Base-by-base conservation (phyloP, 2,888 invertebrate genomes). In the Thumatha senex region DNA sequence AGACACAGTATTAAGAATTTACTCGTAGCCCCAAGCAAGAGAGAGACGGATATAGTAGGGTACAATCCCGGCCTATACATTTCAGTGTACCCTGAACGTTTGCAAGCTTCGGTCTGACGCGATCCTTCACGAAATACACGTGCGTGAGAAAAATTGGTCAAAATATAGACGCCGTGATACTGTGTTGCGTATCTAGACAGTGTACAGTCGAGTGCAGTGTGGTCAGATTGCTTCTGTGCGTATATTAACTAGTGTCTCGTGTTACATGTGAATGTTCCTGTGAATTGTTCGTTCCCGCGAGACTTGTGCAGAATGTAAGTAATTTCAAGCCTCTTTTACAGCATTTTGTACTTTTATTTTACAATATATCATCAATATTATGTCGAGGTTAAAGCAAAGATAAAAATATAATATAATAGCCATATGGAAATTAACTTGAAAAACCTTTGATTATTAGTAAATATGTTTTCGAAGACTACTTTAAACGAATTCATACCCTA, bases 81-180 rank as follows among this genome's bases (percentile, higher is more conserved):
- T 84, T 87, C 90, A 90, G 90, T 90, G 69, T 81, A 78, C 74
- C 73, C 70, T 71, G 79, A 82, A 81, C 83, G 71, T 72, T 78
- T 78, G 81, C 63, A 73, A 70, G 76, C 68, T 67, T 70, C 82
- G 83, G 86, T 76, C 69, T 65, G 67, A 74, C 76, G 73, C 74
- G 72, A 52, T 60, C 54, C 49, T 58, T 58, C 48, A 58, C 60
- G 46, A 61, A 68, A 64, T 66, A 61, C 67, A 70, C 74, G 76
- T 74, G 74, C 81, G 79, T 72, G 71, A 48, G 44, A 50, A 58
- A 63, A 67, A 67, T 57, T 57, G n/a, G 60, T 54, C 67, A 67
- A 67, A 71, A 68, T 66, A 71, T 58, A 61, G 64, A 69, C 63
- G 63, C 65, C 46, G 67, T 63, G 63, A 36, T 64, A 43, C 51